Evolutionary conservation across 2,888 invertebrate genomes (phyloP).

Genomic region (Leucophora obtusa): DNA sequence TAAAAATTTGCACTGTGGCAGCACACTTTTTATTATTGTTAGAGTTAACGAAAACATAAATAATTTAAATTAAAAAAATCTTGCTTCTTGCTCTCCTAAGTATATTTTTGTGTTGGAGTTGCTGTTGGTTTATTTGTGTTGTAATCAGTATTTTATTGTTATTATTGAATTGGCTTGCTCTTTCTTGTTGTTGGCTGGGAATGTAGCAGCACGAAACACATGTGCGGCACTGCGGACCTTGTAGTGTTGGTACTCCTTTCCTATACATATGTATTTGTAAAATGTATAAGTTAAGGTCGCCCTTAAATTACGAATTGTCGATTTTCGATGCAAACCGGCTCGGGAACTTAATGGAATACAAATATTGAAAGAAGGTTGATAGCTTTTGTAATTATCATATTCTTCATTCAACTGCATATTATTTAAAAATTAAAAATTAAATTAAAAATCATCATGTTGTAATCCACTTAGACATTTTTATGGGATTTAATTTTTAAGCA

Average conservation of each 20-base stretch:
- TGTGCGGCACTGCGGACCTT: background rate
- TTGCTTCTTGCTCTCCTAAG: slow-evolving; percentile 49
- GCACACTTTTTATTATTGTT: slow-evolving; percentile 6
- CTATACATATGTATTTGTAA: background rate
- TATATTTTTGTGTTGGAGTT: slow-evolving; percentile 49
- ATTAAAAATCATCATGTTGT: too few relatives aligned
- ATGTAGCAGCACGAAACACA: slow-evolving; percentile 11
- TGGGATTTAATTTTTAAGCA: too few relatives aligned
- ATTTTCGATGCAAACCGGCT: too few relatives aligned
- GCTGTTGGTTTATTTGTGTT: slow-evolving; percentile 39
- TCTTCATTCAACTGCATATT: too few relatives aligned
- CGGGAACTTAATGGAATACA: too few relatives aligned
- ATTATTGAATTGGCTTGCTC: slow-evolving; percentile 37
- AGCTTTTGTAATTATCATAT: too few relatives aligned
- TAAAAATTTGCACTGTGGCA: slow-evolving; percentile 31
- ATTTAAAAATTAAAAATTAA: too few relatives aligned
- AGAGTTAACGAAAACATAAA: slow-evolving; percentile 26
- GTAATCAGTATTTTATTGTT: slow-evolving; percentile 54
- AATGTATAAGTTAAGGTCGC: background rate
- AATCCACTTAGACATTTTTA: too few relatives aligned
- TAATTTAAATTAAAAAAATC: slow-evolving; percentile 17
- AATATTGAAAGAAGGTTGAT: too few relatives aligned
- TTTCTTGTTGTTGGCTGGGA: background rate
- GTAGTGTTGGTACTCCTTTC: slow-evolving; percentile 7
- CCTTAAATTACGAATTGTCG: too few relatives aligned